phyloP scores from a whole-genome alignment of 2,888 invertebrate species.

The Platycheirus albimanus region DNA sequence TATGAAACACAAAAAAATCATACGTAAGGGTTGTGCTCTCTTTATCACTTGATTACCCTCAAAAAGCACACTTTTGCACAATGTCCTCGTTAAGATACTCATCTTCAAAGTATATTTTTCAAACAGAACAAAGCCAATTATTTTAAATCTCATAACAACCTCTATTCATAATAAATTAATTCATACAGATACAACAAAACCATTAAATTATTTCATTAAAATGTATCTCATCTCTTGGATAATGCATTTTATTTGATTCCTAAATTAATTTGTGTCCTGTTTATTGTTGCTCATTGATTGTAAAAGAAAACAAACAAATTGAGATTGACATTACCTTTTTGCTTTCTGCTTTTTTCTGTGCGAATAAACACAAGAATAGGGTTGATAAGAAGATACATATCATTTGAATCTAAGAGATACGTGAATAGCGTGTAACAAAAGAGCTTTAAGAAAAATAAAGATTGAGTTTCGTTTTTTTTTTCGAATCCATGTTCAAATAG shows the following conservation, averaged over 20 bases:
- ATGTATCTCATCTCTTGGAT: slow-evolving; percentile 4
- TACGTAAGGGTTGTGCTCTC: slow-evolving; percentile 44
- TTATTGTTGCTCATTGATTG: slow-evolving; percentile 1
- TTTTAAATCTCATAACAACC: slow-evolving; percentile 58
- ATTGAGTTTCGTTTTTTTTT: not conserved
- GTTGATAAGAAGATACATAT: not conserved
- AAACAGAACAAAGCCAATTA: slow-evolving; percentile 60
- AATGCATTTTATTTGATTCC: slow-evolving; percentile 10
- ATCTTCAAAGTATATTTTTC: slow-evolving; percentile 61
- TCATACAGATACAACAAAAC: slow-evolving; percentile 13
- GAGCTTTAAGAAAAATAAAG: not conserved
- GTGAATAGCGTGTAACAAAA: slow-evolving; percentile 9
- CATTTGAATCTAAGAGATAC: too few relatives aligned
- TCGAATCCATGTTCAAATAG: slow-evolving; percentile 14
- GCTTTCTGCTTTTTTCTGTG: too few relatives aligned
- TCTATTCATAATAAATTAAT: too few relatives aligned
- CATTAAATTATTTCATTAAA: slow-evolving; percentile 30
- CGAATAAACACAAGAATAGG: not conserved
- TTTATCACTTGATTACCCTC: slow-evolving; percentile 45
- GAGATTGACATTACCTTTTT: slow-evolving; percentile 21
- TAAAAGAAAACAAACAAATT: slow-evolving; percentile 2
- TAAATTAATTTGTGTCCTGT: slow-evolving; percentile 8
- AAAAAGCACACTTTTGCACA: slow-evolving; percentile 40
- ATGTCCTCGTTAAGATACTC: slow-evolving; percentile 67
- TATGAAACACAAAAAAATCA: not conserved